Conservation (phyloP, 1,140 invertebrate genomes). For the Trichogramma pretiosum region DNA sequence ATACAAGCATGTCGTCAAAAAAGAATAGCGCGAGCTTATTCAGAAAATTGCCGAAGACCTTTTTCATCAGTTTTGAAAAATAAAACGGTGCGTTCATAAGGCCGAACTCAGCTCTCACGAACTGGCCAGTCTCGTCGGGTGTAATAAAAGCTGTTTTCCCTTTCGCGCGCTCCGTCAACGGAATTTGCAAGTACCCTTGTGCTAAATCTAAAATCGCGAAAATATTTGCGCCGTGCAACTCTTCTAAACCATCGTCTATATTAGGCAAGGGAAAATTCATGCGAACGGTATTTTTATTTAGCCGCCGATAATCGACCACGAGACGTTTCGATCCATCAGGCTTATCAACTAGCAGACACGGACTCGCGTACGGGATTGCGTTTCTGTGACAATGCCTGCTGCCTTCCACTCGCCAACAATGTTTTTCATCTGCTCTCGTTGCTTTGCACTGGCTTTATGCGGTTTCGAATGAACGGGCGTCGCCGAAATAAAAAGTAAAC, state of each 20-base stretch:
- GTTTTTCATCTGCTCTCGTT: background rate
- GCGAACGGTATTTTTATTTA: slow-evolving; percentile 25
- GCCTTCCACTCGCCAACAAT: slow-evolving; percentile 9
- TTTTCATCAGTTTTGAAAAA: slow-evolving; percentile 14
- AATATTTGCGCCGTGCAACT: background rate
- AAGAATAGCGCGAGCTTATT: too few relatives aligned
- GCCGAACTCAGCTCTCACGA: slow-evolving; percentile 4
- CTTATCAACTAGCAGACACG: slow-evolving; percentile 26
- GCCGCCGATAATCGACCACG: slow-evolving; percentile 26
- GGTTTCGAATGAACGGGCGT: background rate
- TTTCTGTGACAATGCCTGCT: background rate
- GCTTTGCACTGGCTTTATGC: too few relatives aligned
- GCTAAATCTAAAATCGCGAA: slow-evolving; percentile 1
- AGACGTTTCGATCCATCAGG: slow-evolving; percentile 15
- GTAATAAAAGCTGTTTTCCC: slow-evolving; percentile 3
- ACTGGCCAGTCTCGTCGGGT: too few relatives aligned
- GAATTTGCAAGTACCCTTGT: slow-evolving; percentile 7
- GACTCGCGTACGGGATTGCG: slow-evolving; percentile 17
- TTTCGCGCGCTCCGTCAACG: background rate
- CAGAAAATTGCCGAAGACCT: too few relatives aligned
- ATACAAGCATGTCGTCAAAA: too few relatives aligned
- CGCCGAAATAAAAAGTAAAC: too few relatives aligned
- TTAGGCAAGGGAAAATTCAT: slow-evolving; percentile 7
- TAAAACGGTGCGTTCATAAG: slow-evolving; percentile 5
- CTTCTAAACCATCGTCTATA: slow-evolving; percentile 5